These are phyloP conservation scores for Scelioninae gen. 2 DNA, from an alignment of 2,888 invertebrate genomes.

Conservation along the genomic window DNA sequence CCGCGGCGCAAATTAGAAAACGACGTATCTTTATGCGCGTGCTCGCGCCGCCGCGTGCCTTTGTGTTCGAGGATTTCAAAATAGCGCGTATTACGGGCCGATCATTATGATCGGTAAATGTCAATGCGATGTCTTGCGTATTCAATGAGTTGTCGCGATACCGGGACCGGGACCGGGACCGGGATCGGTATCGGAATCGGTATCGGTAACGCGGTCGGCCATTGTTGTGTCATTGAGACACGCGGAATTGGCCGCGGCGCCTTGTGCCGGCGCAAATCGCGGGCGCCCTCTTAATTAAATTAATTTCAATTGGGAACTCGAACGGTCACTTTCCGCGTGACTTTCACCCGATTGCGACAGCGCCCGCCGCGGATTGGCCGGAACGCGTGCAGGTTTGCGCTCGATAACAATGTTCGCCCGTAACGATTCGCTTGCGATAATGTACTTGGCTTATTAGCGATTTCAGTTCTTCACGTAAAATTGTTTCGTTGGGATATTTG, in stretches of 20 bases:
- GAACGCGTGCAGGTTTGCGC: conserved; percentile 65
- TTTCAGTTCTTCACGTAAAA: too few species aligned
- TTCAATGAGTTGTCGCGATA: conserved; percentile 54
- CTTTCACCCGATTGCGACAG: conserved; percentile 71
- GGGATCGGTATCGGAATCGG: too few species aligned
- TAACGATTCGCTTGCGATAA: too few species aligned
- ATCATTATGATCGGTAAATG: conserved; percentile 39
- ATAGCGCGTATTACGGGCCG: conserved; percentile 16
- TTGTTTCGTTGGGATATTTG: too few species aligned
- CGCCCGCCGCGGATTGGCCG: conserved; percentile 62
- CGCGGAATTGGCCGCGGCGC: conserved; percentile 47
- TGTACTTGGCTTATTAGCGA: too few species aligned
- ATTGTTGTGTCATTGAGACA: conserved; percentile 49
- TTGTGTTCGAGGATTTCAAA: conserved; percentile 38
- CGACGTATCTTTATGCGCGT: conserved; percentile 8
- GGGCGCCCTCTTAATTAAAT: conserved; percentile 66
- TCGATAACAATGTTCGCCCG: conserved; percentile 70
- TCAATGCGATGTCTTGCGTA: conserved; percentile 22
- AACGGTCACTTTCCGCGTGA: conserved; percentile 61
- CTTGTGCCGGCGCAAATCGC: conserved; percentile 25
- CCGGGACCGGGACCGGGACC: too few species aligned
- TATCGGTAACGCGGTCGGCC: too few species aligned
- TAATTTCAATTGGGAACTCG: conserved; percentile 67
- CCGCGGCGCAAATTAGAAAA: conserved; percentile 37
- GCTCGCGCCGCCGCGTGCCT: conserved; percentile 8